Percentiles rank a stretch among this genome's conserved stretches.
Evolutionary conservation across 2,113 vertebrate species (phyloP).

Genomic region (Hydrolagus affinis): DNA sequence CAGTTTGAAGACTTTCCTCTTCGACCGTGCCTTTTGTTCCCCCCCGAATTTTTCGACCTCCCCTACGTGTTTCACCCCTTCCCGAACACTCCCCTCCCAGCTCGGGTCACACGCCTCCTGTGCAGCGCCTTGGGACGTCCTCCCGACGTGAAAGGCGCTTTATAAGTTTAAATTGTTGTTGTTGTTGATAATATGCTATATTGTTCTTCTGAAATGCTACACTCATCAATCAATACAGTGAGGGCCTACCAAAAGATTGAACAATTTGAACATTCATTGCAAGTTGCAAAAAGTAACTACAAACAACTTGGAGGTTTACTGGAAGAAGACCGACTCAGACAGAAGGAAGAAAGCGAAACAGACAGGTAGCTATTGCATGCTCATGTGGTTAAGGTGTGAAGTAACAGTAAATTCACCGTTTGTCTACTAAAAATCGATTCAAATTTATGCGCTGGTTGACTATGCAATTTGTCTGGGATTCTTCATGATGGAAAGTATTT

Average conservation of each 20-base stretch:
- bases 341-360: constrained; percentile 47
- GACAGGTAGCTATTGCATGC: constrained; percentile 45
- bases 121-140: too few relatives aligned
- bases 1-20: too few relatives aligned
- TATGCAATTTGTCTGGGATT: background rate
- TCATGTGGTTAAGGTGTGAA: constrained; percentile 35
- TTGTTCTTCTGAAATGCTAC: constrained; percentile 41
- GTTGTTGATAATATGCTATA: background rate
- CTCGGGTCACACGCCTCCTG: too few relatives aligned
- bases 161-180: too few relatives aligned
- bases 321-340: constrained; percentile 52
- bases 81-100: too few relatives aligned
- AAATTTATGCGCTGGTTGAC: background rate
- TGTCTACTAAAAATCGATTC: too few relatives aligned
- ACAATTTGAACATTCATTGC: constrained; percentile 52
- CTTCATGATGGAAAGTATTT: background rate
- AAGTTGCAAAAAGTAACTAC: constrained; percentile 65
- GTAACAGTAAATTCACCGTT: too few relatives aligned
- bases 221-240: constrained; percentile 40
- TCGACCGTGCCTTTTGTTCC: too few relatives aligned
- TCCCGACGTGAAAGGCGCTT: too few relatives aligned
- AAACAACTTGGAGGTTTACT: constrained; percentile 65
- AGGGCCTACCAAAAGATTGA: constrained; percentile 59
- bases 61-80: too few relatives aligned
- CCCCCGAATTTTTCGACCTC: too few relatives aligned